phyloP scores from a whole-genome alignment of 1,140 invertebrate genomes.

The Ctenoplectra terminalis region DNA sequence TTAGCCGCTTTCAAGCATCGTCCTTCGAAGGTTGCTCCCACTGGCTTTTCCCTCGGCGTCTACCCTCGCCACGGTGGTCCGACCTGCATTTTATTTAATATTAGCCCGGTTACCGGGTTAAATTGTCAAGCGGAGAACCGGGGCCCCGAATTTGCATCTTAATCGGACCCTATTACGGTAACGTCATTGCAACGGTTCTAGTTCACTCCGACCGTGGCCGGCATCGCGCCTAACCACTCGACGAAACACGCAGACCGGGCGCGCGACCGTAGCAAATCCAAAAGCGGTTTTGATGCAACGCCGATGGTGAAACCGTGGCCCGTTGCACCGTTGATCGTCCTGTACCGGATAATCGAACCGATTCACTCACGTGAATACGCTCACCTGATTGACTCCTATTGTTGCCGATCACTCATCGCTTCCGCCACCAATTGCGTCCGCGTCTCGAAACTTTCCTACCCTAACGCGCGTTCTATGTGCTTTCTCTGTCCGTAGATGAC shows the following conservation, averaged over 20 bases:
- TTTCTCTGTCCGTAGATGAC: neutral
- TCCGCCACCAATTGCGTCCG: slow-evolving; percentile 65
- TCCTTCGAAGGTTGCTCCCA: slow-evolving; percentile 33
- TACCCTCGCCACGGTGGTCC: slow-evolving; percentile 12
- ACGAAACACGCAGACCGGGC: slow-evolving; percentile 27
- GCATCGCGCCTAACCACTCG: slow-evolving; percentile 50
- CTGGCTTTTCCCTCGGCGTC: neutral
- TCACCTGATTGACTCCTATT: slow-evolving; percentile 80
- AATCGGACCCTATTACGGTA: slow-evolving; percentile 80
- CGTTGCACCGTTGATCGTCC: slow-evolving; percentile 63
- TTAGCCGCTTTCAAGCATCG: slow-evolving; percentile 76
- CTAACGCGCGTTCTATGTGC: neutral
- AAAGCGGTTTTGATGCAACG: slow-evolving; percentile 58
- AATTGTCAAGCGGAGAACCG: slow-evolving; percentile 73
- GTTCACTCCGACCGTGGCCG: slow-evolving; percentile 23
- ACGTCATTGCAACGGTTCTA: slow-evolving; percentile 73
- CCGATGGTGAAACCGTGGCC: neutral
- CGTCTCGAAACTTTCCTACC: slow-evolving; percentile 44
- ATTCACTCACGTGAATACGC: slow-evolving; percentile 75
- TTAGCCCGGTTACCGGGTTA: slow-evolving; percentile 75
- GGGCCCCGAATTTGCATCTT: slow-evolving; percentile 80
- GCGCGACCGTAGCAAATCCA: slow-evolving; percentile 33
- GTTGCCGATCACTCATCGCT: slow-evolving; percentile 76
- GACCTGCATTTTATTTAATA: slow-evolving; percentile 76
- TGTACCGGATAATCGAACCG: slow-evolving; percentile 78